phyloP scores from a whole-genome alignment of 2,888 invertebrate species.

The Apodemia duryi region DNA sequence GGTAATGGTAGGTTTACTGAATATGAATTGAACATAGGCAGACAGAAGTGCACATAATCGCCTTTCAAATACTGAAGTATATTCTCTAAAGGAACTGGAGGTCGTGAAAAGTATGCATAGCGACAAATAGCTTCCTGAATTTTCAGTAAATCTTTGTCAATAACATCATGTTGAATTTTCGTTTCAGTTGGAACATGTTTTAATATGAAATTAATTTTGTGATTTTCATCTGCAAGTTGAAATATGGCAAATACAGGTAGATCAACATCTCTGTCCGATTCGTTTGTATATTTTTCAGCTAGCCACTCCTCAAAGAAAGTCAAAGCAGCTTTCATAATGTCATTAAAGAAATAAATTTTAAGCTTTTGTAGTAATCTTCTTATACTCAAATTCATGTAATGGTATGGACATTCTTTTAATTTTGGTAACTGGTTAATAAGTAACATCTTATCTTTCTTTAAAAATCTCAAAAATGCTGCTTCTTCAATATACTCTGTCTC shows the following conservation, averaged over 20 bases:
- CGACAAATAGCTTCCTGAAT: conserved; percentile 49
- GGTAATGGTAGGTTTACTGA: conserved; percentile 39
- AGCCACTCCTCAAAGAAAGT: conserved; percentile 37
- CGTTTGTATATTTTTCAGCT: conserved; percentile 18
- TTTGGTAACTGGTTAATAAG: conserved; percentile 27
- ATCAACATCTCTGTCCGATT: conserved; percentile 17
- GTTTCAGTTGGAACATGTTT: conserved; percentile 41
- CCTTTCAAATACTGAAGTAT: conserved; percentile 44
- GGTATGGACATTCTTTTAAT: conserved; percentile 15
- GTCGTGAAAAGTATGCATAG: conserved; percentile 42
- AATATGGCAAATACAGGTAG: conserved; percentile 42
- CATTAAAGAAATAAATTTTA: conserved; percentile 47
- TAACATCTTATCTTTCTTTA: conserved; percentile 33
- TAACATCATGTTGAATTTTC: conserved; percentile 42
- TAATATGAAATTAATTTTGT: conserved; percentile 38
- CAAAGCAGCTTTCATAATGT: conserved; percentile 41
- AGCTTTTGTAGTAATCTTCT: conserved; percentile 44
- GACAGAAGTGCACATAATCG: conserved; percentile 48
- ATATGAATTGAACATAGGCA: conserved; percentile 46
- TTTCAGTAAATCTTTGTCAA: conserved; percentile 32
- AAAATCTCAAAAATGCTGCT: conserved; percentile 29
- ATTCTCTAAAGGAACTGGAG: conserved; percentile 42
- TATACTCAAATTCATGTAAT: conserved; percentile 27
- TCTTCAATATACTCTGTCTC: conserved; percentile 24
- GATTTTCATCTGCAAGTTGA: conserved; percentile 38